Conservation (phyloP, 1,140 invertebrate species). For the Nilaparvata lugens region DNA sequence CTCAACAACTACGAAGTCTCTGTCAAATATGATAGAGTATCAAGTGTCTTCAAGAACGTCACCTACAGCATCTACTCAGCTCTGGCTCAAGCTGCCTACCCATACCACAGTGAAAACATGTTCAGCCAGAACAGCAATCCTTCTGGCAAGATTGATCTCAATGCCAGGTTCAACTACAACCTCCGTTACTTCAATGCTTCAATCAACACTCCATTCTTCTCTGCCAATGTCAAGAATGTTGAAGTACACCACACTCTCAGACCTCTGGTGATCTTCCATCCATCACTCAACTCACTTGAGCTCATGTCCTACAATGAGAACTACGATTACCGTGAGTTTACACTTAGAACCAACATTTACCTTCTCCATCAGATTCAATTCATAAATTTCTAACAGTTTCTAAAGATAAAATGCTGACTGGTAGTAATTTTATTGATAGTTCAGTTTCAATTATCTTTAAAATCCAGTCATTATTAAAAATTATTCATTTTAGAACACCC, state of each 20-base stretch:
- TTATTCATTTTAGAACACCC: too few relatives aligned
- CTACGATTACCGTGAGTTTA: conserved; percentile 5
- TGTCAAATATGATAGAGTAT: conserved; percentile 11
- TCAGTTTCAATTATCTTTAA: too few relatives aligned
- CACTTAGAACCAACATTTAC: background rate
- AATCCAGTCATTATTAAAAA: too few relatives aligned
- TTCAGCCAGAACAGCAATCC: conserved; percentile 22
- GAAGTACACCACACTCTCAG: conserved; percentile 29
- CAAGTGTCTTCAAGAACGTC: conserved; percentile 22
- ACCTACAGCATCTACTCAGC: conserved; percentile 24
- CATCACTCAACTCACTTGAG: conserved; percentile 32
- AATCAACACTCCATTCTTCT: conserved; percentile 35
- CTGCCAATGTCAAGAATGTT: conserved; percentile 35
- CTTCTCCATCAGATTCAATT: background rate
- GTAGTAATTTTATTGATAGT: too few relatives aligned
- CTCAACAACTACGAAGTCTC: conserved; percentile 35
- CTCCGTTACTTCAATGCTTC: conserved; percentile 36
- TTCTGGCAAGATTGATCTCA: conserved; percentile 39
- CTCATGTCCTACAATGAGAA: conserved; percentile 30
- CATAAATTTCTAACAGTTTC: too few relatives aligned
- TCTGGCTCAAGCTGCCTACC: conserved; percentile 17
- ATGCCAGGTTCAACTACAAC: conserved; percentile 34
- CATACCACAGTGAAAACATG: conserved; percentile 23
- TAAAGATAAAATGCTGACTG: too few relatives aligned
- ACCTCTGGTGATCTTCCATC: conserved; percentile 36